Conservation (phyloP, 2,113 vertebrate genomes). For the Spheniscus mendiculus region DNA sequence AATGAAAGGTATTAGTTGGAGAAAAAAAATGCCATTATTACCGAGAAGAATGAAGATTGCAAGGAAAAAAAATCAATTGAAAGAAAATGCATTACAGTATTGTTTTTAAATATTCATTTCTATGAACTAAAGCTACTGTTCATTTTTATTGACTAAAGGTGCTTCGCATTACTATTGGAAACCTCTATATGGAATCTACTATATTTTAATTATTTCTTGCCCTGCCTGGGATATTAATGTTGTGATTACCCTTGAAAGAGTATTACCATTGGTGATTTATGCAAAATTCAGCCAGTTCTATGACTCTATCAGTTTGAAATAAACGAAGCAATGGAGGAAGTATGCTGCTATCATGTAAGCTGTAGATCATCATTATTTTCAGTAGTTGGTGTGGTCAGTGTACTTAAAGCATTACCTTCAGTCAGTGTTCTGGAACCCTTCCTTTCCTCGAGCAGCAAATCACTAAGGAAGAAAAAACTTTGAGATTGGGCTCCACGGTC, state of each 20-base stretch:
- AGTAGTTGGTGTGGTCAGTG: background rate
- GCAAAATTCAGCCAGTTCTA: slow-evolving; percentile 29
- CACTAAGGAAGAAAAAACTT: background rate
- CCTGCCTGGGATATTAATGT: slow-evolving; percentile 64
- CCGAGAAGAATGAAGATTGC: background rate
- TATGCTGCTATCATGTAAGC: background rate
- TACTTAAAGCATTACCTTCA: slow-evolving; percentile 3
- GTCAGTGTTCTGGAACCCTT: slow-evolving; percentile 5
- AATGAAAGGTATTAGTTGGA: background rate
- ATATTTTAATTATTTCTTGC: slow-evolving; percentile 73
- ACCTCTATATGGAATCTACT: slow-evolving; percentile 15
- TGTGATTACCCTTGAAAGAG: slow-evolving; percentile 67
- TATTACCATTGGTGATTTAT: slow-evolving; percentile 54
- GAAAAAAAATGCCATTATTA: background rate
- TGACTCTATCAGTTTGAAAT: slow-evolving; percentile 56
- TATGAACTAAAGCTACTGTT: background rate
- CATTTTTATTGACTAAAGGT: slow-evolving; percentile 52
- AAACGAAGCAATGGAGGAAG: slow-evolving; percentile 35
- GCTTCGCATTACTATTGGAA: slow-evolving; percentile 59
- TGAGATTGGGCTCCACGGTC: background rate
- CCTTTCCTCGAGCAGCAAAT: background rate
- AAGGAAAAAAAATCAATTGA: background rate
- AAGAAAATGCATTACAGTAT: background rate
- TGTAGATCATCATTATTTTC: background rate
- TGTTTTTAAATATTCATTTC: slow-evolving; percentile 21